Percentiles rank a stretch among this genome's conserved stretches.
These are phyloP conservation scores for Heteromormyrus szaboi DNA, from an alignment of 2,797 vertebrate species.

Conservation along the genomic window DNA sequence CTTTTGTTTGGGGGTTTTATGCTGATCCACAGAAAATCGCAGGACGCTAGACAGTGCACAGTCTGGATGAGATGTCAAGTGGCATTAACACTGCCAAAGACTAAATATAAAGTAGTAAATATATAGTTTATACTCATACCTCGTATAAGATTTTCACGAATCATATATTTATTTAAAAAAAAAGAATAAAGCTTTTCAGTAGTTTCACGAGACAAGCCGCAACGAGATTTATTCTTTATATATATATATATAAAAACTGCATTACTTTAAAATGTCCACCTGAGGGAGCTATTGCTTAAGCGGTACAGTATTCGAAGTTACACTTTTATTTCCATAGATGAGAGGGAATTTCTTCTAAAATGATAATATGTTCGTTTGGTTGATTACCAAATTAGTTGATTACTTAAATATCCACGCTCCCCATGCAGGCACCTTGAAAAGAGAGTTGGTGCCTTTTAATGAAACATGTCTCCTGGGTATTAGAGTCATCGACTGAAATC, in stretches of 20 bases:
- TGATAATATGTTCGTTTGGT: background rate
- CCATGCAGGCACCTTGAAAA: background rate
- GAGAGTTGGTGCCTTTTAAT: background rate
- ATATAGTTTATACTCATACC: background rate
- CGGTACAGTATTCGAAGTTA: background rate
- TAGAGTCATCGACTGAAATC: background rate
- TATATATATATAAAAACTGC: background rate
- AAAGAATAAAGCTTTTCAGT: background rate
- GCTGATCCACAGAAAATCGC: background rate
- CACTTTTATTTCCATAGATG: background rate
- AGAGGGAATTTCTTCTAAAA: background rate
- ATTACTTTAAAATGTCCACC: background rate
- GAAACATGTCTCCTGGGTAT: background rate
- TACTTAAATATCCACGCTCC: background rate
- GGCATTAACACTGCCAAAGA: background rate
- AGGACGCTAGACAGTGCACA: background rate
- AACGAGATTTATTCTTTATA: background rate
- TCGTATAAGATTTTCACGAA: background rate
- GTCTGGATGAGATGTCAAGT: background rate
- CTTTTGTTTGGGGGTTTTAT: background rate
- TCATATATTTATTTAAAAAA: background rate
- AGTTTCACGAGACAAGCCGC: background rate
- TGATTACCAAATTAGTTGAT: conserved; percentile 6
- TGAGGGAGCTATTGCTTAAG: background rate
- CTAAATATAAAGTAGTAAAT: background rate